Conservation (phyloP, 2,113 vertebrate genomes). For the Gnathonemus echidnorhynchus region DNA sequence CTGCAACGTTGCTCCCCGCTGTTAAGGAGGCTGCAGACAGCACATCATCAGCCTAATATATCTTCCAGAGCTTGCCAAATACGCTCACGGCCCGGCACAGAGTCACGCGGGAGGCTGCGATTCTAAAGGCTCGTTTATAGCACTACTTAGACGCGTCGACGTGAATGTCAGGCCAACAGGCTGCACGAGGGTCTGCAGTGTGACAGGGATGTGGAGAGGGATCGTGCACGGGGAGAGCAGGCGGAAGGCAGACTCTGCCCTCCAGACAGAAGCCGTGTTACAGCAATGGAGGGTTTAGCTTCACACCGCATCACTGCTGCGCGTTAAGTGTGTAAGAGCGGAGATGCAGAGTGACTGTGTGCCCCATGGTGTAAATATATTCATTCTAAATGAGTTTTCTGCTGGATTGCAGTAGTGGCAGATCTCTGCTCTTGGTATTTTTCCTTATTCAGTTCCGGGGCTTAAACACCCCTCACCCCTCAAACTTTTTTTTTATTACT, state of each 20-base stretch:
- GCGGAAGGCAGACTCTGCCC: background rate
- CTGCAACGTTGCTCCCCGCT: slow-evolving; percentile 17
- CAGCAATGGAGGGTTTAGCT: slow-evolving; percentile 10
- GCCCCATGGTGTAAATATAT: slow-evolving; percentile 39
- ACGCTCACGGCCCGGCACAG: slow-evolving; percentile 1
- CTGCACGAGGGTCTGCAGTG: background rate
- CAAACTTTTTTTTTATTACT: slow-evolving; percentile 20
- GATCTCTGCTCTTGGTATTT: background rate
- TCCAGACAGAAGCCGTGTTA: background rate
- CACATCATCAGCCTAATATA: slow-evolving; percentile 29
- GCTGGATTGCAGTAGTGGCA: slow-evolving; percentile 13
- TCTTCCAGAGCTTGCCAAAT: slow-evolving; percentile 23
- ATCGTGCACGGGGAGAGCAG: no score
- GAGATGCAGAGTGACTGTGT: slow-evolving; percentile 32
- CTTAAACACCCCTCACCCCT: slow-evolving; percentile 5
- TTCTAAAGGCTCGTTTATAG: background rate
- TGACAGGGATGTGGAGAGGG: background rate
- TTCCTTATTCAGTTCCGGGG: slow-evolving; percentile 26
- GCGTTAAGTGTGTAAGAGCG: slow-evolving; percentile 27
- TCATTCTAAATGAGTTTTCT: slow-evolving; percentile 35
- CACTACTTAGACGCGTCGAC: background rate
- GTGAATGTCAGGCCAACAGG: background rate
- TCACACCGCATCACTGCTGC: background rate
- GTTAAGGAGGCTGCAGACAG: slow-evolving; percentile 21
- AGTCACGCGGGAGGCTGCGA: background rate